Base-by-base conservation (phyloP, 2,888 invertebrate species). In the Metalampra italica region DNA sequence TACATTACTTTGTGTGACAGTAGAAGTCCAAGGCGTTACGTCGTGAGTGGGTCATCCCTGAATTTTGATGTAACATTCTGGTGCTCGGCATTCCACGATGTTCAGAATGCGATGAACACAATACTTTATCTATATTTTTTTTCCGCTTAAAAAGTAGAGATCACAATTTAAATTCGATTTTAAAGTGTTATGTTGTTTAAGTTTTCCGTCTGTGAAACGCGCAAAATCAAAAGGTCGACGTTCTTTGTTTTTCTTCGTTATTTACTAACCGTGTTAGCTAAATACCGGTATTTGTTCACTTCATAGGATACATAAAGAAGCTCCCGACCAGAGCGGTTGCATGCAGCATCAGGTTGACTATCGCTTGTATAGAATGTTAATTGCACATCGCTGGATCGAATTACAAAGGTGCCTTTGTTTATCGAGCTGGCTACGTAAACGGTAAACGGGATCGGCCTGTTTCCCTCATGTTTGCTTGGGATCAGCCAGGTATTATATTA, bases 321-420 rank as follows among this genome's bases (percentile, higher is more conserved):
- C 22, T 22, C 22, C 22, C 22, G 22, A 22, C 3, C 22, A 22
- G 22, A 22, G 22, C 22, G 22, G 22, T 5, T 5, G 22, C 22
- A 22, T 22, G 22, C 22, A 22, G 22, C 22, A 22, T 22, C 22
- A 22, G 22, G 22, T 22, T 22, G 22, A 22, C 22, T 22, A 22
- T 22, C 22, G 5, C 22, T 22, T 2, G 60, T 60, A 60, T 61
- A 71, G 70, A 68, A 68, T 71, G 70, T 69, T 73, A 75, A 78
- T 79, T 70, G 62, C 63, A 68, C 69, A 72, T 71, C 60, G 60
- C 60, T 56, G 57, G 59, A 12, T 67, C 55, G 62, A 56, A 66
- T 71, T 68, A 66, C 71, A 70, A 55, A 59, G 49, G 55, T 51
- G 62, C 66, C 66, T 71, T 71, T 79, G 77, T 80, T 71, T 68